Conservation (phyloP, 2,113 vertebrate genomes). For the Dinomys branickii region DNA sequence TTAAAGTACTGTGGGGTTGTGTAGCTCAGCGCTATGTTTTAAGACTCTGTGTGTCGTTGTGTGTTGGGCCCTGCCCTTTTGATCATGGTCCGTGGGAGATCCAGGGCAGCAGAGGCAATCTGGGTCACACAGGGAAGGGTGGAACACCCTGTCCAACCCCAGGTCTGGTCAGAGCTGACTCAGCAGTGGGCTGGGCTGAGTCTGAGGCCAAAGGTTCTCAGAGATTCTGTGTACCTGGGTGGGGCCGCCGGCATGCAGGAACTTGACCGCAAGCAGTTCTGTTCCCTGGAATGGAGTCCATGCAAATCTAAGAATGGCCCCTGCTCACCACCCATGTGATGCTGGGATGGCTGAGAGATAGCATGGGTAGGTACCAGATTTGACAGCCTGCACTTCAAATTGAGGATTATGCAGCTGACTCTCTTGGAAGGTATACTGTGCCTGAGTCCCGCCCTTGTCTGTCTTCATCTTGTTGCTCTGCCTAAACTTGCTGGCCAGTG, state of each 20-base stretch:
- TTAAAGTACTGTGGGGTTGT: neutral
- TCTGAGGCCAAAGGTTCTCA: neutral
- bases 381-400: neutral
- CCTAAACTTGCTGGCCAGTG: neutral
- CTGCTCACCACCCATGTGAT: neutral
- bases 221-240: neutral
- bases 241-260: neutral
- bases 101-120: neutral
- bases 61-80: neutral
- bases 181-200: neutral
- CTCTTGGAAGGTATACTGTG: neutral
- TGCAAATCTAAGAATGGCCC: neutral
- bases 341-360: neutral
- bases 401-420: neutral
- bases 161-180: neutral
- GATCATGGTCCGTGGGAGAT: neutral
- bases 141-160: neutral
- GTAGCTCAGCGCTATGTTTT: neutral
- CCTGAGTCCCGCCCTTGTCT: neutral
- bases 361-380: neutral
- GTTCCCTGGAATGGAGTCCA: neutral
- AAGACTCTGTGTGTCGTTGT: neutral
- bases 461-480: neutral
- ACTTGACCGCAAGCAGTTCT: neutral
- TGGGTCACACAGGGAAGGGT: neutral